Evolutionary conservation across 2,797 vertebrate genomes (phyloP), one percentile per base, ranked within the genome.

Genomic region (Lepus townsendii): DNA sequence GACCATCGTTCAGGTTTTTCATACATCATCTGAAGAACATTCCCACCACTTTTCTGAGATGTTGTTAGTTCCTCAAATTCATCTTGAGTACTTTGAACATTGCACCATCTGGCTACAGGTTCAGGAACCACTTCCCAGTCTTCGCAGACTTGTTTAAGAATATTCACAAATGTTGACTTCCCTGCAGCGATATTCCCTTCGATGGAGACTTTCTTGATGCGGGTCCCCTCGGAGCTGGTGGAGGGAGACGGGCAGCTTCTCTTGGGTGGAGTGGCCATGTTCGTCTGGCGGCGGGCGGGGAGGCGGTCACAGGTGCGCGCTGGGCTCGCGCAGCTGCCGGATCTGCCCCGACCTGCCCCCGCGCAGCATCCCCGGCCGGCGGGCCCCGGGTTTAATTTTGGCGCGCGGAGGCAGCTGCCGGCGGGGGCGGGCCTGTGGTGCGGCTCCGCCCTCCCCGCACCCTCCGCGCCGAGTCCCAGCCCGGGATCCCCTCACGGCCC

Each of bases 141-240:
- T n/a, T n/a, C n/a, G n/a, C n/a, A n/a, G n/a, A n/a, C n/a, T n/a
- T n/a, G n/a, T n/a, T n/a, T n/a, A n/a, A n/a, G n/a, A n/a, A n/a
- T n/a, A n/a, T n/a, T n/a, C n/a, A n/a, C n/a, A n/a, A n/a, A n/a
- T n/a, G n/a, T n/a, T n/a, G n/a, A n/a, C n/a, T n/a, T n/a, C n/a
- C n/a, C n/a, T n/a, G n/a, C n/a, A n/a, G n/a, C 99, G 60, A 99
- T 99, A 57, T 99, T 99, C 10, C 99, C 99, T 96, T 99, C 99
- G 3, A 99, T 96, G 0, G 99, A 99, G 77, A 99, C 96, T 83
- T 99, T 98, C 96, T 98, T 99, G 54, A 99, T 92, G 78, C 95
- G 96, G 75, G 97, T 97, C 7, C 97, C 97, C 84, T 77, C 98
- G 12, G 26, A 42, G 76, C 52, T 13, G 93, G 66, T 10, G 88